Evolutionary conservation across 2,888 invertebrate genomes (phyloP).

Genomic region (Nymphalis c-album): DNA sequence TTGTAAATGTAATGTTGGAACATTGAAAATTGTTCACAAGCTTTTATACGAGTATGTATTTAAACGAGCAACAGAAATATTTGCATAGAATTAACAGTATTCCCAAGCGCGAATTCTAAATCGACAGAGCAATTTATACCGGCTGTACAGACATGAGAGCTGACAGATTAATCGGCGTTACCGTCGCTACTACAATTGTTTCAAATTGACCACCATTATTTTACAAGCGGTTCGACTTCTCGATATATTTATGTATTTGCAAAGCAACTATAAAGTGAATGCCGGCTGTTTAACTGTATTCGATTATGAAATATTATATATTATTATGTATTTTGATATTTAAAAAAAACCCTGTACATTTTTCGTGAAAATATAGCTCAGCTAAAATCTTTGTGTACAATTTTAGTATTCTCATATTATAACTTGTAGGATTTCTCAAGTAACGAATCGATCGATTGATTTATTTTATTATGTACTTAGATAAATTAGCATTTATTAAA

Average conservation of each 20-base stretch:
- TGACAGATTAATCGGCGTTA: conserved; percentile 34
- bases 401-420: too few relatives aligned
- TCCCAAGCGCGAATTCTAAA: conserved; percentile 10
- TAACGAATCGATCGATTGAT: background rate
- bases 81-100: conserved; percentile 15
- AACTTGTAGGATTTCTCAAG: too few relatives aligned
- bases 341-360: too few relatives aligned
- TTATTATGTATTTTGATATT: too few relatives aligned
- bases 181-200: conserved; percentile 36
- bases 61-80: background rate
- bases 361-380: too few relatives aligned
- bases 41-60: background rate
- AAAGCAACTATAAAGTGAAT: conserved; percentile 12
- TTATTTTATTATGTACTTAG: background rate
- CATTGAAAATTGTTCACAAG: background rate
- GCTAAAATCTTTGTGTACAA: too few relatives aligned
- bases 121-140: conserved; percentile 20
- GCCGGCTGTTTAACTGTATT: conserved; percentile 2
- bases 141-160: conserved; percentile 23
- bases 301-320: too few relatives aligned
- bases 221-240: conserved; percentile 35
- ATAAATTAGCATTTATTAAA: background rate
- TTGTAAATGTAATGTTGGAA: background rate
- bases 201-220: conserved; percentile 38
- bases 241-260: conserved; percentile 31